These are phyloP conservation scores for Holotrichia oblita DNA, from an alignment of 1,140 invertebrate species.

Conservation along the genomic window DNA sequence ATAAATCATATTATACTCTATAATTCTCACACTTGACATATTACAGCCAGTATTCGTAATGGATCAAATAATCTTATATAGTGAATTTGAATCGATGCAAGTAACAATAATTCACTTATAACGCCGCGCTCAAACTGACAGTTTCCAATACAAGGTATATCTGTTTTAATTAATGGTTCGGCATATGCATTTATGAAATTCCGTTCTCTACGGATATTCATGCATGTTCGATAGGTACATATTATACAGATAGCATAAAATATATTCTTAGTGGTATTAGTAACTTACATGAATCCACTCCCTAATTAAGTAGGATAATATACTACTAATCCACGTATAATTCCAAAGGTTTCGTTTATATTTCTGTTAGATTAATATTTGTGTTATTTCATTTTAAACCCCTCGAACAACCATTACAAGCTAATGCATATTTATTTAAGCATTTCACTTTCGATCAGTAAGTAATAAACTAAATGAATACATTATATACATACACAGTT, in stretches of 20 bases:
- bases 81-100: conserved; percentile 26
- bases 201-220: conserved; percentile 1
- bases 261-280: conserved; percentile 16
- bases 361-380: too few relatives aligned
- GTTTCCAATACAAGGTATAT: conserved; percentile 25
- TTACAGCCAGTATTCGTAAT: conserved; percentile 39
- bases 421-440: too few relatives aligned
- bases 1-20: conserved; percentile 39
- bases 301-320: conserved; percentile 12
- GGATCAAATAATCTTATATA: conserved; percentile 38
- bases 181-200: conserved; percentile 23
- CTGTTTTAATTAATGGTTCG: conserved; percentile 34
- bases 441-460: too few relatives aligned
- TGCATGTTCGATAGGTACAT: not conserved
- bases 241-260: conserved; percentile 5
- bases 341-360: not conserved
- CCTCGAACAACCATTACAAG: too few relatives aligned
- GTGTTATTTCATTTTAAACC: too few relatives aligned
- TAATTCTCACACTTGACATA: conserved; percentile 41
- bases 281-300: not conserved
- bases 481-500: too few relatives aligned
- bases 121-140: not conserved
- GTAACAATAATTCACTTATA: conserved; percentile 36
- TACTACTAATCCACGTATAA: not conserved
- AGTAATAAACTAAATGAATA: too few relatives aligned